These are phyloP conservation scores for Zeugodacus cucurbitae DNA, from an alignment of 1,140 invertebrate genomes.

Conservation along the genomic window DNA sequence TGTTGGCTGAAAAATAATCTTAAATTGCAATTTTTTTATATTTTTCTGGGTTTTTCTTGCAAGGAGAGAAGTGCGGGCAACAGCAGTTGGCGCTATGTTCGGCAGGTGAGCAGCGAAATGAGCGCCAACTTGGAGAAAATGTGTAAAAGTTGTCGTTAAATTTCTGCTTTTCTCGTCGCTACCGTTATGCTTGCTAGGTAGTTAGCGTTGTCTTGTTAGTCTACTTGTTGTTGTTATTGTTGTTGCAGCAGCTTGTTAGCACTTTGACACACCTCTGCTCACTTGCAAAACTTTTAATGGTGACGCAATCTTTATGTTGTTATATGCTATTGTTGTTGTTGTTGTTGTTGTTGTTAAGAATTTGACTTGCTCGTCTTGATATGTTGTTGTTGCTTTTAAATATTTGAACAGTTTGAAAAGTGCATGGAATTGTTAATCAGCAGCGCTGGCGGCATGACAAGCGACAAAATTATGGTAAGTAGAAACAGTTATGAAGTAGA, in stretches of 20 bases:
- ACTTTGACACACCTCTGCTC: neutral
- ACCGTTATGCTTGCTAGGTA: neutral
- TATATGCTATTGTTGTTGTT: neutral
- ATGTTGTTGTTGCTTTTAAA: neutral
- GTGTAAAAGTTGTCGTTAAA: neutral
- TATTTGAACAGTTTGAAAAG: slow-evolving; percentile 17
- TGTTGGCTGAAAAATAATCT: neutral
- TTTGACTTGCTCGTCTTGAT: neutral
- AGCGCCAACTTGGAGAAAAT: neutral
- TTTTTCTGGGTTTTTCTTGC: neutral
- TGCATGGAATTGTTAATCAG: neutral
- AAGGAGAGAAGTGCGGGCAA: neutral
- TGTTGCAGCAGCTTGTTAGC: neutral
- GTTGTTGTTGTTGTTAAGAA: neutral
- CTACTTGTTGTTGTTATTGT: neutral
- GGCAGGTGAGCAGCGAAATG: neutral
- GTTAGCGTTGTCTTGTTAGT: neutral
- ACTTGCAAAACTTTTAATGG: slow-evolving; percentile 39
- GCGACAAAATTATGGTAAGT: neutral
- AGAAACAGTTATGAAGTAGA: neutral
- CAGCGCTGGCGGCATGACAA: neutral
- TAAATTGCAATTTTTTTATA: neutral
- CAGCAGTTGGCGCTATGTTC: neutral
- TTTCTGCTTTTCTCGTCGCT: neutral
- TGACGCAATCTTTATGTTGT: neutral